Conservation (phyloP, 2,113 vertebrate genomes). For the Loxodonta africana region DNA sequence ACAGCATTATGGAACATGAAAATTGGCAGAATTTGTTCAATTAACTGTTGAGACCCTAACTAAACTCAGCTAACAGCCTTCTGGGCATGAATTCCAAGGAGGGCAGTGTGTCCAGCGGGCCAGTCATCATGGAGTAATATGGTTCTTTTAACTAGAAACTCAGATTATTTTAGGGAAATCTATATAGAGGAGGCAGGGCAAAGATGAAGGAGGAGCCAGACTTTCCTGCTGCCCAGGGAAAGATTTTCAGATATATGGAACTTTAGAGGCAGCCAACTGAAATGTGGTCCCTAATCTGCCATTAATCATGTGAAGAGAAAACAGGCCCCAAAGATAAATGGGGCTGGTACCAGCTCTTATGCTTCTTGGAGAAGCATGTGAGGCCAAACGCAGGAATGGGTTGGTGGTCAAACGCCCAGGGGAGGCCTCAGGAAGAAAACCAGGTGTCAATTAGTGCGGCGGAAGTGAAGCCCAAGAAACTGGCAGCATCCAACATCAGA, state of each 20-base stretch:
- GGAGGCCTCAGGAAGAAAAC: not conserved
- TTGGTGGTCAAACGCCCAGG: not conserved
- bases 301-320: slow-evolving; percentile 7
- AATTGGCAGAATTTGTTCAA: slow-evolving; percentile 50
- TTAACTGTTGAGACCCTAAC: slow-evolving; percentile 1
- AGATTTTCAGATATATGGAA: not conserved
- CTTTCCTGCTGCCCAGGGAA: not conserved
- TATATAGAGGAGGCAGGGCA: not conserved
- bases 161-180: not conserved
- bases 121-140: not conserved
- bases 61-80: slow-evolving; percentile 43
- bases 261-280: not conserved
- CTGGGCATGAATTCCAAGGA: not conserved
- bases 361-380: not conserved
- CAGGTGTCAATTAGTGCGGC: not conserved
- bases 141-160: slow-evolving; percentile 33
- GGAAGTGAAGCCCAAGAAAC: not conserved
- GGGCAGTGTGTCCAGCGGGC: not conserved
- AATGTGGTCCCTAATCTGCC: not conserved
- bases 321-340: not conserved
- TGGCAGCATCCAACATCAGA: not conserved
- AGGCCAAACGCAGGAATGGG: not conserved
- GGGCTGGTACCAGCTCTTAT: not conserved
- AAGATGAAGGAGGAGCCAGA: not conserved
- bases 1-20: slow-evolving; percentile 31